Evolutionary conservation across 2,888 invertebrate species (phyloP).

Genomic region (Congeria kusceri): DNA sequence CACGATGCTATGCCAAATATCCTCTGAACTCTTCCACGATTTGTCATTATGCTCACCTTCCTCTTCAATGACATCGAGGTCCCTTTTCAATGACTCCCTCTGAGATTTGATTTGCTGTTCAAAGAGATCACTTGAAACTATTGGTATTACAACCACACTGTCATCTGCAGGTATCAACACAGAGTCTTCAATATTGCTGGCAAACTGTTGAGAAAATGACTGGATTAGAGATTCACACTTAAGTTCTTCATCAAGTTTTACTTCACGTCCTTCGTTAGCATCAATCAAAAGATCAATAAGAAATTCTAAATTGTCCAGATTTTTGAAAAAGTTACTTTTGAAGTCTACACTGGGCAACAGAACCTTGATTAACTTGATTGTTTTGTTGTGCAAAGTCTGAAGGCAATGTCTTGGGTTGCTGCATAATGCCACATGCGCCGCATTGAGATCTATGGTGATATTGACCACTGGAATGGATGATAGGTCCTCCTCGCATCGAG

Average conservation of each 20-base stretch:
- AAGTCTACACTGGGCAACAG: conserved; percentile 55
- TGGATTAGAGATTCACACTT: not conserved
- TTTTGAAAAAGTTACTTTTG: conserved; percentile 49
- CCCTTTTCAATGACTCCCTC: conserved; percentile 52
- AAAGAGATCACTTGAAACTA: conserved; percentile 36
- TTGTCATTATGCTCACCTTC: conserved; percentile 8
- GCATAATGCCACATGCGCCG: conserved; percentile 56
- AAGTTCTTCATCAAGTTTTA: not conserved
- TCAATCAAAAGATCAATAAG: conserved; percentile 58
- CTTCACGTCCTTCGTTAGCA: conserved; percentile 15
- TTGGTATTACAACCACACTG: conserved; percentile 2
- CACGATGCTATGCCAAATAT: conserved; percentile 40
- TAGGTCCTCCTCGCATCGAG: not conserved
- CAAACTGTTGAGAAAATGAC: no score
- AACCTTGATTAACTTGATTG: conserved; percentile 41
- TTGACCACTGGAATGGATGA: conserved; percentile 5
- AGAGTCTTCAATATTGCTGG: not conserved
- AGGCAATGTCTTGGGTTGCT: conserved; percentile 61
- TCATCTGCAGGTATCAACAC: conserved; percentile 1
- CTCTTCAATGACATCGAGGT: conserved; percentile 44
- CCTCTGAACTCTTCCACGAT: conserved; percentile 29
- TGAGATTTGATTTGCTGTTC: conserved; percentile 52
- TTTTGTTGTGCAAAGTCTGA: conserved; percentile 45
- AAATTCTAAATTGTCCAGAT: conserved; percentile 59
- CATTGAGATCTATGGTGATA: conserved; percentile 62